Evolutionary conservation across 1,140 invertebrate genomes (phyloP).

Genomic region (Drosophila gunungcola): DNA sequence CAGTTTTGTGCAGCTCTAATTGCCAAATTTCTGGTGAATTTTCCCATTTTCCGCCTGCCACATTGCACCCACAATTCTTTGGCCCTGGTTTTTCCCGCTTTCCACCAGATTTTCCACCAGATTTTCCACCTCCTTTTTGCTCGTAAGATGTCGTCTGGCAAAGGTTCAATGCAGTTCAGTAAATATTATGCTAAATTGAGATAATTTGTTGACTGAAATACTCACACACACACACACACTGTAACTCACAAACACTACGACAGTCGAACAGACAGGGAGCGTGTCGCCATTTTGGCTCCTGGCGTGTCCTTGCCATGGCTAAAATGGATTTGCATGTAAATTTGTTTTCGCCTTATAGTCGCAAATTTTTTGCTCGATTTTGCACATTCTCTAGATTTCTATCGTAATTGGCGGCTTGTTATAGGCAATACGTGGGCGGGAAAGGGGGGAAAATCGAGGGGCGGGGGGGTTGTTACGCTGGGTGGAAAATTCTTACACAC

Average conservation of each 20-base stretch:
- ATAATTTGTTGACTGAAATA: conserved; percentile 73
- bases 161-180: conserved; percentile 78
- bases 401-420: conserved; percentile 81
- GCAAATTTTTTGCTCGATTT: conserved; percentile 78
- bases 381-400: conserved; percentile 80
- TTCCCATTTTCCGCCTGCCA: background rate
- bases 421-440: conserved; percentile 17
- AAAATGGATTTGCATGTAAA: conserved; percentile 77
- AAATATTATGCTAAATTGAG: conserved; percentile 83
- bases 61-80: background rate
- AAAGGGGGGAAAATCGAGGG: background rate
- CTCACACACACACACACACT: conserved; percentile 18
- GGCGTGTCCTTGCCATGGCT: conserved; percentile 41
- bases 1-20: conserved; percentile 6
- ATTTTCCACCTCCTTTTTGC: conserved; percentile 1
- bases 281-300: conserved; percentile 60
- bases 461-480: background rate
- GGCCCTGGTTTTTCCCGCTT: background rate
- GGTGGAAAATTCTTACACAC: background rate
- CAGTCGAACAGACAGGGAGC: conserved; percentile 13
- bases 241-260: background rate
- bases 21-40: conserved; percentile 1
- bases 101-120: conserved; percentile 3
- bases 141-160: conserved; percentile 22
- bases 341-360: conserved; percentile 77